Evolutionary conservation across 1,140 invertebrate genomes (phyloP), one percentile per base, ranked within the genome.

Genomic region (Drosophila repleta): DNA sequence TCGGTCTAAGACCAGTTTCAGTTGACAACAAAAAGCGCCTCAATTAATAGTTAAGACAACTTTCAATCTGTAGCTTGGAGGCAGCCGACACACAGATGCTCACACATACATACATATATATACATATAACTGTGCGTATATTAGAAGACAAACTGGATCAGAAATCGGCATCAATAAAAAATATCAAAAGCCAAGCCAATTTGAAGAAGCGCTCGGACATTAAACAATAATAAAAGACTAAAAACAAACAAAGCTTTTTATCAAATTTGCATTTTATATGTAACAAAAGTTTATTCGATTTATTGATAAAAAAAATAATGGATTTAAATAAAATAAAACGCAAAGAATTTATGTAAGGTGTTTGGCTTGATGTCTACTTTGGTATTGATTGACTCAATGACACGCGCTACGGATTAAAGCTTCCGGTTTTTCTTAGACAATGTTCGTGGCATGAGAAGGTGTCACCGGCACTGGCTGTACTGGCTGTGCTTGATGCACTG

Each of bases 271-370:
- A 68, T 79, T 53, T 62, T 49, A 63, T 67, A 58, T 69, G 66
- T 63, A 78, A 68, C 49, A 66, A 82, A 74, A 41, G 45, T 77
- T 66, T 83, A 82, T 84, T 83, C 79, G 75, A 82, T 83, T 55
- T 49, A 77, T 43, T 67, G 46, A 58, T 68, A 71, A 68, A 48
- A 52, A 45, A n/a, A 51, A 51, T 29, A 63, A 76, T 29, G 7
- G 7, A 39, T 24, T 49, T 11, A 62, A 65, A 57, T 11, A 52
- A 46, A 45, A 45, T 37, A 53, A 74, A 71, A 82, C 55, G 64
- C 67, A 75, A 2, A 74, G 32, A 49, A 61, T 64, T 61, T 48
- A 51, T 39, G 41, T 20, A 29, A 21, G 24, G 17, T 32, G 15
- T 8, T 20, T 43, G 13, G 53, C 52, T 35, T 17, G 45, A 56